Evolutionary conservation across 2,113 vertebrate genomes (phyloP), one percentile per base, ranked within the genome.

Genomic region (Cygnus buccinator): DNA sequence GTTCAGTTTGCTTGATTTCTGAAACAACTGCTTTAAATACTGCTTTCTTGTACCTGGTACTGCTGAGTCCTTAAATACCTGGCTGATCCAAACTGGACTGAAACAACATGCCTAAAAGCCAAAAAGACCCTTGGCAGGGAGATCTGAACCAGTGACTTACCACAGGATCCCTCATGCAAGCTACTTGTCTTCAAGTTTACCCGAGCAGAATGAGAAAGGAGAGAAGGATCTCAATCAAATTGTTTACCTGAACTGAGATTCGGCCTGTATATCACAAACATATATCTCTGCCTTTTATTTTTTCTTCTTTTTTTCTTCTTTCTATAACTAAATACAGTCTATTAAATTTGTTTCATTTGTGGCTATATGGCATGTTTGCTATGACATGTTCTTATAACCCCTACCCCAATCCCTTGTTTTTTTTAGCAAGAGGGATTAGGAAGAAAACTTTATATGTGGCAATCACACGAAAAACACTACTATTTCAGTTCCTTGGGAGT

Each of bases 41-140:
- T 6, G 10, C 2, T 41, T 35, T 2, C 17, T 59, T 29, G 2
- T 19, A 43, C 8, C 37, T 55, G 28, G 41, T 61, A 0, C 16
- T 48, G 10, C 12, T 73, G n/a, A 66, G 15, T 43, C 35, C 16
- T 68, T 21, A 68, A 3, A 74, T 29, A 39, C 7, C 14, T 58
- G n/a, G 4, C 3, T 35, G 17, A 58, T 84, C 16, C 29, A 59
- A 72, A 9, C 2, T 50, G 8, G 26, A 74, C 25, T 59, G 59
- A 80, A 83, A 15, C 19, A 84, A 59, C 4, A 22, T 58, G 15
- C 5, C 11, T 65, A n/a, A 91, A 28, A 92, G 5, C 8, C 1
- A 0, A 28, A 85, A 75, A 35, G 7, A 37, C 59, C 8, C 29
- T 20, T 9, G 22, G 4, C 39, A 81, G 57, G 17, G n/a, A 61